These are phyloP conservation scores for Heterohyrax brucei DNA, from an alignment of 2,797 vertebrate species.

Conservation along the genomic window DNA sequence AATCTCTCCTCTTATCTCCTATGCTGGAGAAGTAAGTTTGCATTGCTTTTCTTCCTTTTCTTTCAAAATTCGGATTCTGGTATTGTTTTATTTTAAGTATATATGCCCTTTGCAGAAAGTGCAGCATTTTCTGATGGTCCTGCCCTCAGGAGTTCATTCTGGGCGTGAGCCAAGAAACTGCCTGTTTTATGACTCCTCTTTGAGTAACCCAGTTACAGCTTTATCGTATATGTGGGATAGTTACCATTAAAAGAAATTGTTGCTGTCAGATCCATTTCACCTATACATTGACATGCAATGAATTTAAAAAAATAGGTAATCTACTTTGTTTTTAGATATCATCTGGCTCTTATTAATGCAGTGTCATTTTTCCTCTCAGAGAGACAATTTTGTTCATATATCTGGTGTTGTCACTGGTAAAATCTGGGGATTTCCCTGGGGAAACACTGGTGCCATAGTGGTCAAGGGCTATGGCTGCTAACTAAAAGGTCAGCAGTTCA, in stretches of 20 bases:
- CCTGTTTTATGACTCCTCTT: slow-evolving; percentile 4
- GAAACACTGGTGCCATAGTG: too few species aligned
- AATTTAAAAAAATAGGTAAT: neutral
- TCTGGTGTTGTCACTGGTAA: neutral
- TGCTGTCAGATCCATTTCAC: neutral
- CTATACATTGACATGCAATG: neutral
- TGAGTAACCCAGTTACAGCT: neutral
- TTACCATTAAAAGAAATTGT: neutral
- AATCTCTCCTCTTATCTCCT: slow-evolving; percentile 97
- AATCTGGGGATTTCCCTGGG: neutral
- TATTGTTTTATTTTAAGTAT: neutral
- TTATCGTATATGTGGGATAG: neutral
- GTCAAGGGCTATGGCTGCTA: too few species aligned
- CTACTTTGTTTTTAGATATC: neutral
- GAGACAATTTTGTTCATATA: neutral
- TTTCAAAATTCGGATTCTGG: neutral
- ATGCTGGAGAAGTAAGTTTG: slow-evolving; percentile 96
- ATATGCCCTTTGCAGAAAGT: neutral
- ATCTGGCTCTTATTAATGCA: neutral
- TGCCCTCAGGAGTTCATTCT: neutral
- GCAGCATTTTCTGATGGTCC: neutral
- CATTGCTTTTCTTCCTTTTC: neutral
- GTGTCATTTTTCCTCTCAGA: neutral
- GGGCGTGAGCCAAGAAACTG: neutral
- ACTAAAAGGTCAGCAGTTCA: too few species aligned